Evolutionary conservation across 2,113 vertebrate genomes (phyloP).

Genomic region (Apeltes quadracus): DNA sequence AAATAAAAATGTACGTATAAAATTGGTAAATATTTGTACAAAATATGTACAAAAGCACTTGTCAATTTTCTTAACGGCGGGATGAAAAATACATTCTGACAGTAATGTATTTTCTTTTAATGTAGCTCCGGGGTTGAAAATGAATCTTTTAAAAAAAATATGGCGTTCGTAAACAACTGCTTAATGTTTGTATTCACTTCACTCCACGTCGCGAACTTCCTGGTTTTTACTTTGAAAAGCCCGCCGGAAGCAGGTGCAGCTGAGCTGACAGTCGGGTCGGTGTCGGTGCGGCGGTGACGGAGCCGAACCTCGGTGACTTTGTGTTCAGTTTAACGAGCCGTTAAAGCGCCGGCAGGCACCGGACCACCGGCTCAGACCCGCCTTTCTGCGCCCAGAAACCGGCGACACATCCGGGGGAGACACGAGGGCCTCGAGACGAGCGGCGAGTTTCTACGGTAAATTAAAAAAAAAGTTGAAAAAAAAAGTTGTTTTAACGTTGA

Average conservation of each 20-base stretch:
- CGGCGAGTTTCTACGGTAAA: neutral
- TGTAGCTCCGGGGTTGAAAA: neutral
- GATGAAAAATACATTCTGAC: neutral
- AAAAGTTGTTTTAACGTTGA: neutral
- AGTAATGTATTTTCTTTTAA: neutral
- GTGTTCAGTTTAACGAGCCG: neutral
- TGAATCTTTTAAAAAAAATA: neutral
- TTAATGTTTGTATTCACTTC: neutral
- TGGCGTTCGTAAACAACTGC: neutral
- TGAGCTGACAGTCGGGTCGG: accelerated
- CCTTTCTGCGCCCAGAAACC: neutral
- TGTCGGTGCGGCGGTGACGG: neutral
- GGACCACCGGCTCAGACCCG: neutral
- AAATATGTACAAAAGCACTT: neutral
- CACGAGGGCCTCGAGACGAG: neutral
- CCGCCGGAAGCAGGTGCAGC: neutral
- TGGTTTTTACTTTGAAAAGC: slow-evolving; percentile 39
- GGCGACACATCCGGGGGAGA: neutral
- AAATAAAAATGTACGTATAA: neutral
- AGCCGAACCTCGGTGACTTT: neutral
- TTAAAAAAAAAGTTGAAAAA: neutral
- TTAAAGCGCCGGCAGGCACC: neutral
- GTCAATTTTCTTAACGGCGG: no score
- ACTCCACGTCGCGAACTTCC: no score
- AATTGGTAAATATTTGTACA: neutral